Evolutionary conservation across 2,888 invertebrate genomes (phyloP).

Genomic region (Heliconius ismenius): DNA sequence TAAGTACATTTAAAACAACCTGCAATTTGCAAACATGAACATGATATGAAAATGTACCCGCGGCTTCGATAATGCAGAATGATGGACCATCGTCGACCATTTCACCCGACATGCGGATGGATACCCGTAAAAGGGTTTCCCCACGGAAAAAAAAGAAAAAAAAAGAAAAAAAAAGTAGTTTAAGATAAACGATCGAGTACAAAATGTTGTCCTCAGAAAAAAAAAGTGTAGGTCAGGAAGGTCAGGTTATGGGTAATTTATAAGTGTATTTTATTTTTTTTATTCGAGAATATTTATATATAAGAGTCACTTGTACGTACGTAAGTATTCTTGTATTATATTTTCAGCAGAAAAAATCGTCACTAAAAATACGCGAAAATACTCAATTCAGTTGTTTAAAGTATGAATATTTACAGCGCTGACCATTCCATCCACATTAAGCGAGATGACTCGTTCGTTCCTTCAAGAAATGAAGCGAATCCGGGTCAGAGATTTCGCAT

Average conservation of each 20-base stretch:
- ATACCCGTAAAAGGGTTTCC: too few species aligned
- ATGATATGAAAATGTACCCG: too few species aligned
- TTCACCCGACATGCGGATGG: too few species aligned
- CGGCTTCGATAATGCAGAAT: too few species aligned
- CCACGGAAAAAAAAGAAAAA: too few species aligned
- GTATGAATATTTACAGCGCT: slow-evolving; percentile 21
- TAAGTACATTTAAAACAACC: too few species aligned
- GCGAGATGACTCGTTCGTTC: slow-evolving; percentile 50
- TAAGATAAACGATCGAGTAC: too few species aligned
- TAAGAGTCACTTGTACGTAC: too few species aligned
- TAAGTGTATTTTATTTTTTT: neutral
- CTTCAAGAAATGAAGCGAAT: slow-evolving; percentile 65
- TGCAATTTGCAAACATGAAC: too few species aligned
- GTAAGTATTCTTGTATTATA: neutral
- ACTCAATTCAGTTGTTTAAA: slow-evolving; percentile 2
- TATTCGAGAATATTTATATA: neutral
- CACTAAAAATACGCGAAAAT: neutral
- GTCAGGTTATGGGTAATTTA: neutral
- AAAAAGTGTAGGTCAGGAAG: neutral
- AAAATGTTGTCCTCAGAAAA: neutral
- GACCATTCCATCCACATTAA: slow-evolving; percentile 20
- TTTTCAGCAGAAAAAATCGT: neutral
- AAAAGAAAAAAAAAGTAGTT: too few species aligned
- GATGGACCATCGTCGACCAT: too few species aligned
- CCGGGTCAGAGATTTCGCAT: slow-evolving; percentile 55